Base-by-base conservation (phyloP, 2,797 vertebrate genomes). In the Tapera naevia region DNA sequence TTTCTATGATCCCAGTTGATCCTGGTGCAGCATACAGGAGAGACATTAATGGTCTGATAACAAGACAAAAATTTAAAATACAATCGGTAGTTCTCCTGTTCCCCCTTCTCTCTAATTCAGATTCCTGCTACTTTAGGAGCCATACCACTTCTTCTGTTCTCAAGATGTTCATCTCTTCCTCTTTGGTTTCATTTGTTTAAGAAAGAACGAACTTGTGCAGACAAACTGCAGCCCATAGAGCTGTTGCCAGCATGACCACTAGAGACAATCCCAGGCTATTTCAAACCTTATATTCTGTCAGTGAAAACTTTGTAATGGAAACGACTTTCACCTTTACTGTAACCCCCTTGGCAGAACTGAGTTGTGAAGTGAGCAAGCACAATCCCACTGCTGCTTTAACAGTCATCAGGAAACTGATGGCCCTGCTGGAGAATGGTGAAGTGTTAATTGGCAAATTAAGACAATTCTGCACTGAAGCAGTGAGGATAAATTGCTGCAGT, bases 381-480 rank as follows among this genome's bases (percentile, higher is more conserved):
- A 2, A 35, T 48, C 80, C 66, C 28, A 3, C n/a, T 2, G 53
- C 73, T 56, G 69, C 65, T 82, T 39, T 5, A 25, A 10, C 41
- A 61, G 66, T 5, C 9, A 0, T 2, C 30, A 51, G 53, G 57
- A 60, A 75, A 82, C 35, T 0, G 32, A 84, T 50, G 86, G 75
- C 80, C 67, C 78, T 35, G 78, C 91, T 70, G 86, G 51, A 92
- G 84, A 51, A 62, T 65, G 74, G 25, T 24, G 58, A 95, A 85
- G 86, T 75, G 90, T 88, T 96, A 93, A 94, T 81, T 94, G 80
- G 73, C 90, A 85, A 88, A 94, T 85, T 80, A 80, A 94, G 70
- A 32, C 70, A 45, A 32, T 1, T 64, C 76, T 53, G 73, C 74
- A 41, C 62, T 50, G 82, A 83, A 80, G 89, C 64, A 4, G 13